phyloP scores from a whole-genome alignment of 30 jellyfish, hydroid and myxozoan species.

The Chrysaora quinquecirrha region DNA sequence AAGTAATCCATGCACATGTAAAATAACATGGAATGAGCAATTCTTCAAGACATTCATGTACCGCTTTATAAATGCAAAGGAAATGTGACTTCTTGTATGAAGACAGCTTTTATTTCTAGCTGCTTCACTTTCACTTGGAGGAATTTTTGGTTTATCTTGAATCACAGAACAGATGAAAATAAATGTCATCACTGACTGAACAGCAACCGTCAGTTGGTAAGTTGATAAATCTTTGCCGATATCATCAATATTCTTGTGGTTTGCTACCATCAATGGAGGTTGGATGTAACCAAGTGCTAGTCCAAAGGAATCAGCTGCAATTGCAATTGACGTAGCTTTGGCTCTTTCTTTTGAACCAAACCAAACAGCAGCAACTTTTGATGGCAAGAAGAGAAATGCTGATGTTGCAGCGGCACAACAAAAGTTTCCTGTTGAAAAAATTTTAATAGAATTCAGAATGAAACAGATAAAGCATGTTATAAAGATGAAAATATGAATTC shows the following conservation, averaged over 20 bases:
- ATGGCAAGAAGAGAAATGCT: constrained; percentile 80
- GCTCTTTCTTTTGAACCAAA: constrained; percentile 84
- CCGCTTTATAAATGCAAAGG: background rate
- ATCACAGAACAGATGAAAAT: constrained; percentile 42
- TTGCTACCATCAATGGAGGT: constrained; percentile 42
- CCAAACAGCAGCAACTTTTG: constrained; percentile 90
- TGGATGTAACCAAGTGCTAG: constrained; percentile 60
- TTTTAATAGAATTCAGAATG: background rate
- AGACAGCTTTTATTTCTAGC: too few species aligned
- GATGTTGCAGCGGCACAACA: constrained; percentile 70
- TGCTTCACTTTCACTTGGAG: constrained; percentile 69
- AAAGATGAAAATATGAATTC: background rate
- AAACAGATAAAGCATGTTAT: background rate
- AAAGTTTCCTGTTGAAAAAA: constrained; percentile 23
- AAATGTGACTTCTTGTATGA: background rate
- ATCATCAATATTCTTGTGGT: constrained; percentile 7
- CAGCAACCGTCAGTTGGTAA: constrained; percentile 38
- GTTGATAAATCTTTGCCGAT: constrained; percentile 34
- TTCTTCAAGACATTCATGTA: constrained; percentile 22
- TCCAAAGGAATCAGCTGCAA: constrained; percentile 83
- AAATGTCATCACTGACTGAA: constrained; percentile 60
- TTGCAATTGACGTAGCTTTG: constrained; percentile 76
- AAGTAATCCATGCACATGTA: constrained; percentile 56
- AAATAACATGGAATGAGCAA: constrained; percentile 15
- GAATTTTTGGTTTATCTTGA: constrained; percentile 70